Conservation (phyloP, 2,797 vertebrate genomes). For the Thamnophis elegans region DNA sequence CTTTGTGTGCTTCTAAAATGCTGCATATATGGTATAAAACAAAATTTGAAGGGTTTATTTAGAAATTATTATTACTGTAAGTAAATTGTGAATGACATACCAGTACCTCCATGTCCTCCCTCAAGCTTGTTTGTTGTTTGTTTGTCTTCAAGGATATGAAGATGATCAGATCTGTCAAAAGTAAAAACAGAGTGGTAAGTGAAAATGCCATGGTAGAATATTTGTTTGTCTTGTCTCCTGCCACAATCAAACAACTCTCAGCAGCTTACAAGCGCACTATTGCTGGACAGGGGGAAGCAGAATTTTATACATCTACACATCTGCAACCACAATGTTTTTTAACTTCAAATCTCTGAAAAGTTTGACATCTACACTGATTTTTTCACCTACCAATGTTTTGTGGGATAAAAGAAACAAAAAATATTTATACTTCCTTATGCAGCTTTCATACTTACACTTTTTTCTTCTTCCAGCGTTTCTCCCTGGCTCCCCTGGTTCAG, state of each 20-base stretch:
- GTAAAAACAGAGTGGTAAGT: slow-evolving; percentile 14
- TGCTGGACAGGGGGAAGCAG: not conserved
- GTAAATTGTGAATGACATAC: not conserved
- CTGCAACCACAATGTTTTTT: not conserved
- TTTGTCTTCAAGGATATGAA: slow-evolving; percentile 8
- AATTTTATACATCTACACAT: not conserved
- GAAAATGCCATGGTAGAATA: not conserved
- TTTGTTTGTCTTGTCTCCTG: not conserved
- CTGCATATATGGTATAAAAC: not conserved
- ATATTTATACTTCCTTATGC: not conserved
- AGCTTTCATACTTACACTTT: not conserved
- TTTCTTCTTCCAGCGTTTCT: not conserved
- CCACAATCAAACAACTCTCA: not conserved
- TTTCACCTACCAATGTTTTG: not conserved
- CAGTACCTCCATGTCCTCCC: not conserved
- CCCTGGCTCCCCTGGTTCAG: slow-evolving; percentile 7
- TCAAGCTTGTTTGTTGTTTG: not conserved
- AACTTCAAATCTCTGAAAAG: not conserved
- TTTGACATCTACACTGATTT: not conserved
- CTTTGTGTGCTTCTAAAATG: not conserved
- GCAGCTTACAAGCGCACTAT: not conserved
- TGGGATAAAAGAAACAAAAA: not conserved
- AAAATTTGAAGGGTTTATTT: not conserved
- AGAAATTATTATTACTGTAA: not conserved
- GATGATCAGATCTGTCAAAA: not conserved